These are phyloP conservation scores for Embiotoca jacksoni DNA, from an alignment of 2,113 vertebrate species.

Conservation along the genomic window DNA sequence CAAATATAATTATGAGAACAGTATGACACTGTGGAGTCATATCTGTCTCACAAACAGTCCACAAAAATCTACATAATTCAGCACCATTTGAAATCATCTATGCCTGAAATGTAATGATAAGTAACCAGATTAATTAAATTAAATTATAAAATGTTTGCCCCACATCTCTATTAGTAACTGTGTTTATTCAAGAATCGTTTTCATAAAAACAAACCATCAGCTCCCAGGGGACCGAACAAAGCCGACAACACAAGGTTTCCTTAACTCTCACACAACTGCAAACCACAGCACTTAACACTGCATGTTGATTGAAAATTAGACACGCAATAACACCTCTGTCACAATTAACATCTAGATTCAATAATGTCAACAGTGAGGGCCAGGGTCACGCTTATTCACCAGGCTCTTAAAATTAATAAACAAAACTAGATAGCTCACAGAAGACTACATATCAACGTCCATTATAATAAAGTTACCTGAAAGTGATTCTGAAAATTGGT, in stretches of 20 bases:
- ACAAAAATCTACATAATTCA: background rate
- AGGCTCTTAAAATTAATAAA: too few relatives aligned
- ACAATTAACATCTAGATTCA: background rate
- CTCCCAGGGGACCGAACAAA: slow-evolving; percentile 25
- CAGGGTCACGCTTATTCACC: too few relatives aligned
- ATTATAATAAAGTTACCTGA: too few relatives aligned
- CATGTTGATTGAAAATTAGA: slow-evolving; percentile 27
- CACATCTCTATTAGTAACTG: background rate
- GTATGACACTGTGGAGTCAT: background rate
- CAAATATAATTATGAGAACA: slow-evolving; percentile 2
- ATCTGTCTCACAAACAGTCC: slow-evolving; percentile 17
- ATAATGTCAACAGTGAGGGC: background rate
- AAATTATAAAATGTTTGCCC: background rate
- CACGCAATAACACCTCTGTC: slow-evolving; percentile 11
- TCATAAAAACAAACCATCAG: slow-evolving; percentile 25
- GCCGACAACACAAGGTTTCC: slow-evolving; percentile 45
- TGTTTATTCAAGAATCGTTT: slow-evolving; percentile 3
- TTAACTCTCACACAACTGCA: slow-evolving; percentile 38
- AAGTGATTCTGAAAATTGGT: too few relatives aligned
- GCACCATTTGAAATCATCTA: slow-evolving; percentile 4
- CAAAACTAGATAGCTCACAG: too few relatives aligned
- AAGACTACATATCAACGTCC: too few relatives aligned
- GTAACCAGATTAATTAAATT: background rate
- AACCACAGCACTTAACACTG: slow-evolving; percentile 29
- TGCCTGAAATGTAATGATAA: background rate